phyloP scores from a whole-genome alignment of 2,888 invertebrate species.

The Anarsia innoxiella region DNA sequence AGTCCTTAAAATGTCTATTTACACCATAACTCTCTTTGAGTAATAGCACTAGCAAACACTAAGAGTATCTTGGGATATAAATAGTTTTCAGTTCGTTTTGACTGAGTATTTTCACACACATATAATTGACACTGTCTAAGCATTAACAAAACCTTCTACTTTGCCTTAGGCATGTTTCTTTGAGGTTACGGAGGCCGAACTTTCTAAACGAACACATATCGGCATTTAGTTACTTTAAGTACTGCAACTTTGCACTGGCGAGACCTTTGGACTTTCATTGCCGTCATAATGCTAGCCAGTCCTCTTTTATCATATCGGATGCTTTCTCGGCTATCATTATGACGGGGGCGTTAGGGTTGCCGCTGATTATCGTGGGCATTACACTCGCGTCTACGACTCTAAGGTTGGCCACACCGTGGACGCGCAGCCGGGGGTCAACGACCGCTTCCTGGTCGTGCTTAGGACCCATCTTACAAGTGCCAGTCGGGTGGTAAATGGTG shows the following conservation, averaged over 20 bases:
- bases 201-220: no score
- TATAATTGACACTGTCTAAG: slow-evolving; percentile 16
- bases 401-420: slow-evolving; percentile 85
- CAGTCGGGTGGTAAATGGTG: slow-evolving; percentile 90
- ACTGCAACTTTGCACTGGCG: no score
- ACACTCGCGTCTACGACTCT: slow-evolving; percentile 90
- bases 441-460: slow-evolving; percentile 83
- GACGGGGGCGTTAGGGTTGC: slow-evolving; percentile 91
- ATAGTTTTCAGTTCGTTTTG: slow-evolving; percentile 27
- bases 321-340: slow-evolving; percentile 95
- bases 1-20: slow-evolving; percentile 10
- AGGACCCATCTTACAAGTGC: slow-evolving; percentile 93
- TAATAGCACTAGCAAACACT: slow-evolving; percentile 33
- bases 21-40: slow-evolving; percentile 7
- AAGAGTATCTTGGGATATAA: slow-evolving; percentile 34
- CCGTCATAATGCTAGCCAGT: slow-evolving; percentile 80
- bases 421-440: slow-evolving; percentile 84
- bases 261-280: no score
- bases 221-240: no score
- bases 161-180: no score
- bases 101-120: slow-evolving; percentile 16
- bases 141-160: no score
- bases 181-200: no score
- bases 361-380: slow-evolving; percentile 92
- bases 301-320: slow-evolving; percentile 91